A percentile compares a stretch with the other conserved stretches of the same genome.
phyloP scores from a whole-genome alignment of 2,113 vertebrate species.

The Xiphophorus maculatus region DNA sequence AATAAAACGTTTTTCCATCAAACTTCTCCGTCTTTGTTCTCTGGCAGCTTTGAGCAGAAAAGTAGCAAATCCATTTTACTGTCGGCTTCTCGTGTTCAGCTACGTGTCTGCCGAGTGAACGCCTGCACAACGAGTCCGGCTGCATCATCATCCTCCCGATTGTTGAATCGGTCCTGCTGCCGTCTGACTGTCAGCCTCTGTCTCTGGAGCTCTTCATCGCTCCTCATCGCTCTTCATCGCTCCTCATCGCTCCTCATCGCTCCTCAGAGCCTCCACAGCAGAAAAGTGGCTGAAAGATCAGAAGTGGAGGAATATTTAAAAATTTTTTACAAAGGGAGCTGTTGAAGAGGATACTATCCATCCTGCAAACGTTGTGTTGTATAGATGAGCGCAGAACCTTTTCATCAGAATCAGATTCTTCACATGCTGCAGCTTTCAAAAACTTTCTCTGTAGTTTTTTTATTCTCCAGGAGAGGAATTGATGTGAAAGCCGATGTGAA shows the following conservation, averaged over 20 bases:
- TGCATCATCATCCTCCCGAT: neutral
- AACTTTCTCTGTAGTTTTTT: neutral
- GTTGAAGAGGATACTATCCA: neutral
- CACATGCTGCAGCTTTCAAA: constrained; percentile 11
- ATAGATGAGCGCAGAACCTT: neutral
- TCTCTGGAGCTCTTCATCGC: constrained; percentile 16
- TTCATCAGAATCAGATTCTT: constrained; percentile 13
- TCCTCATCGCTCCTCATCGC: neutral
- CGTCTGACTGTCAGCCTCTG: constrained; percentile 15
- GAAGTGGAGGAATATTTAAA: constrained; percentile 6
- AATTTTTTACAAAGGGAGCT: neutral
- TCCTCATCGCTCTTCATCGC: neutral
- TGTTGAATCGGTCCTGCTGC: constrained; percentile 12
- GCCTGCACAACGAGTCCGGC: constrained; percentile 22
- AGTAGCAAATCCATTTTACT: neutral
- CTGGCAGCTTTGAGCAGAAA: neutral
- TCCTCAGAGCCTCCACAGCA: constrained; percentile 12
- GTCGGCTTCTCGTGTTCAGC: constrained; percentile 34
- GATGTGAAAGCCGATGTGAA: neutral
- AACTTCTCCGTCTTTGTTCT: neutral
- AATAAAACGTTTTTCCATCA: neutral
- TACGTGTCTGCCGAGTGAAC: constrained; percentile 30
- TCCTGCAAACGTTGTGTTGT: constrained; percentile 2
- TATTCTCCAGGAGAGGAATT: neutral
- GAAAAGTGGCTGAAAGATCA: constrained; percentile 12